Evolutionary conservation across 2,797 vertebrate genomes (phyloP).

Genomic region (Spatula clypeata): DNA sequence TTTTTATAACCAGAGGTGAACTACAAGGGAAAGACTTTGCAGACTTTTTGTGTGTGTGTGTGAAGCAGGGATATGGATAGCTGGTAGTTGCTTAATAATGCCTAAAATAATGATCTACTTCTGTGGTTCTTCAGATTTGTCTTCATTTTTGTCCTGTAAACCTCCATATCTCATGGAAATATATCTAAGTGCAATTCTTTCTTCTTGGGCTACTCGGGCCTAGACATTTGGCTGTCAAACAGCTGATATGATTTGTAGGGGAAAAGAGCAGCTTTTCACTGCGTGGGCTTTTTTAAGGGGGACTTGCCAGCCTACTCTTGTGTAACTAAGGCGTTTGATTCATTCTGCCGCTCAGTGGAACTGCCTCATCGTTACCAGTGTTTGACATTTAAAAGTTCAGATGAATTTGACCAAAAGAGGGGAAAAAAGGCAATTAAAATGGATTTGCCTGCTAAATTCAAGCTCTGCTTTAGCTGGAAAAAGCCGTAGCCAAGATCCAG

Average conservation of each 20-base stretch:
- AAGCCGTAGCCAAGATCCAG: background rate
- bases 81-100: background rate
- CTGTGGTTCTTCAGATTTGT: background rate
- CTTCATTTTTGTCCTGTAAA: conserved; percentile 44
- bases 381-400: conserved; percentile 59
- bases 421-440: background rate
- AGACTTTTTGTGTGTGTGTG: background rate
- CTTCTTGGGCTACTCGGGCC: conserved; percentile 2
- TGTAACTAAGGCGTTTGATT: conserved; percentile 43
- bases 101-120: background rate
- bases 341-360: background rate
- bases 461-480: conserved; percentile 19
- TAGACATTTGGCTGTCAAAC: background rate
- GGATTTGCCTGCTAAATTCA: conserved; percentile 46
- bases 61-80: background rate
- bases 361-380: conserved; percentile 7
- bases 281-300: conserved; percentile 1
- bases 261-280: conserved; percentile 11
- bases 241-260: conserved; percentile 1
- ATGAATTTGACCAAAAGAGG: conserved; percentile 31
- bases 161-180: conserved; percentile 3
- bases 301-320: conserved; percentile 1
- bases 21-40: background rate
- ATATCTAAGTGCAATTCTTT: background rate
- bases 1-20: background rate